Evolutionary conservation across 2,888 invertebrate species (phyloP).

Genomic region (Pseudoips prasinana): DNA sequence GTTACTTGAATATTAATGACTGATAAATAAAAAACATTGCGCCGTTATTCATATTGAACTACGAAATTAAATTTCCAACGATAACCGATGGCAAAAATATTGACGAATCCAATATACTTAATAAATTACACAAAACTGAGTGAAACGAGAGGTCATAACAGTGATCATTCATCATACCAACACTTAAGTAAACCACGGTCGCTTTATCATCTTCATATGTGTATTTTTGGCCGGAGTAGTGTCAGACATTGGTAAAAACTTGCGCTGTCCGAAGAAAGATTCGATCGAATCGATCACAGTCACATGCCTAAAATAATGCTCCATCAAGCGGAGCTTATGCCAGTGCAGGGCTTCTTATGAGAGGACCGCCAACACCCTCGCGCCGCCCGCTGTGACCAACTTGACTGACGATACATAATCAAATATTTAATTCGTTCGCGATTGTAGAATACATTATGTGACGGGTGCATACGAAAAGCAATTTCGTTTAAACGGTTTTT

Average conservation of each 20-base stretch:
- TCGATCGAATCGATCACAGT: constrained; percentile 77
- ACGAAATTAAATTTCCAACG: constrained; percentile 9
- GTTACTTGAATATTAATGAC: not conserved
- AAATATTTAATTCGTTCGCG: constrained; percentile 49
- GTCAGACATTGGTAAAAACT: constrained; percentile 54
- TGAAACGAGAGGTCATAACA: constrained; percentile 48
- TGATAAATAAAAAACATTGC: not conserved
- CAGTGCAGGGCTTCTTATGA: constrained; percentile 47
- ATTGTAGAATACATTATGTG: constrained; percentile 29
- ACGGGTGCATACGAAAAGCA: constrained; percentile 20
- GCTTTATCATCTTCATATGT: constrained; percentile 61
- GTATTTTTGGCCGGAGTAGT: constrained; percentile 26
- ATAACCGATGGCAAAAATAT: constrained; percentile 1
- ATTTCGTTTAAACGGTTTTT: constrained; percentile 11
- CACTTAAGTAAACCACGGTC: constrained; percentile 54
- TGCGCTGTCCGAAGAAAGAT: constrained; percentile 66
- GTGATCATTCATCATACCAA: constrained; percentile 60
- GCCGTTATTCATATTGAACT: not conserved
- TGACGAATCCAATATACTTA: no score
- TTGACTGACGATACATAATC: constrained; percentile 54
- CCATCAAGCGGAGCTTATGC: constrained; percentile 53
- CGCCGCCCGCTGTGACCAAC: constrained; percentile 54
- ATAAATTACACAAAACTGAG: no score
- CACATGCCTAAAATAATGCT: constrained; percentile 73
- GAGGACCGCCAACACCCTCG: constrained; percentile 54